Base-by-base conservation (phyloP, 2,888 invertebrate genomes). In the Magallana nippona region DNA sequence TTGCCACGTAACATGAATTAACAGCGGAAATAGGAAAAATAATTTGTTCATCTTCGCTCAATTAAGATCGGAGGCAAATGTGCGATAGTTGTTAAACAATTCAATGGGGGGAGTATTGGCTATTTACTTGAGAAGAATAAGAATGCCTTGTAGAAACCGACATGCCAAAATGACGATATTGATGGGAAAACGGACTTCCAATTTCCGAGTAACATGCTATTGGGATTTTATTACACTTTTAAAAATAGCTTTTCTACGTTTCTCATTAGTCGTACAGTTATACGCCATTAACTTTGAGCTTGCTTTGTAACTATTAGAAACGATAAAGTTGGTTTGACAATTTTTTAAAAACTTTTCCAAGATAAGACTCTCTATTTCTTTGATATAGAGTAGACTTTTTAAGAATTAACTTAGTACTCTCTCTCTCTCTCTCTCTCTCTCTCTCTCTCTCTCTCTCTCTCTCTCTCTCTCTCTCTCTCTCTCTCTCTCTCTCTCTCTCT, bases 361-460 rank as follows among this genome's bases (percentile, higher is more conserved):
- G 44, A 44, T 0, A 44, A 8, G 8, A 44, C 27, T 27, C 27
- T 1, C 27, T 44, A 8, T 8, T 44, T 5, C 44, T 44, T 44
- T 44, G 8, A 0, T 44, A 0, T 44, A 8, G 44, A 44, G 44
- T 44, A 44, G 3, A 44, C 44, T 44, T 44, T 8, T 27, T 1
- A 27, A 27, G 2, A 27, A 27, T 1, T 27, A 60, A n/a, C 77
- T 77, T 77, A 22, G 22, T 19, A n/a, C 22, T n/a, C 55, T n/a
- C 44, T 78, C 44, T 78, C 55, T 22, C 10, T 44, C 60, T 13
- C 77, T 71, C 78, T 78, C 77, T 84, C 78, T n/a, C 78, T 27
- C 19, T 78, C 60, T 78, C 55, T 78, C 55, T 19, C 55, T 2
- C 55, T 57, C 82, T 78, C 62, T 60, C 58, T 58, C 78, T 82